Evolutionary conservation across 2,113 vertebrate species (phyloP).

Genomic region (Monarcha castaneiventris): DNA sequence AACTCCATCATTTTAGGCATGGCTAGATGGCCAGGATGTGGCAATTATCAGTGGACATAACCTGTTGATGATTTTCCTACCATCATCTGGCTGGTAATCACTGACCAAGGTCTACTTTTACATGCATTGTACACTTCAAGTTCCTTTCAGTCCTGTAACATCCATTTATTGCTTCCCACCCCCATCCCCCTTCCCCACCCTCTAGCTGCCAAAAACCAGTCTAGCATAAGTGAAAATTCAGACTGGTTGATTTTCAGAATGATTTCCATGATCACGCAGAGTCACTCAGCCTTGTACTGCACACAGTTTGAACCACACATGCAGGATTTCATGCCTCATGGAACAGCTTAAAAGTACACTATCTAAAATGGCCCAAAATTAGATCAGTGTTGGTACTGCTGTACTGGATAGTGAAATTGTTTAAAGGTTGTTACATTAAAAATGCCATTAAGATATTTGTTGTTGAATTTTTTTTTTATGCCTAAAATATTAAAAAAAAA

Average conservation of each 20-base stretch:
- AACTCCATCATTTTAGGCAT: neutral
- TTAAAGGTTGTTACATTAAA: neutral
- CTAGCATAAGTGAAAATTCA: neutral
- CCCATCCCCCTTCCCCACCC: accelerated
- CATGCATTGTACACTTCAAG: neutral
- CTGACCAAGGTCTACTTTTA: neutral
- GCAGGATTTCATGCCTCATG: neutral
- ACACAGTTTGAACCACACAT: neutral
- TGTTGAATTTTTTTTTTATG: neutral
- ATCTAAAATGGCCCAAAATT: neutral
- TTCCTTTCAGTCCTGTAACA: neutral
- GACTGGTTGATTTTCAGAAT: neutral
- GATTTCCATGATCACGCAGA: neutral
- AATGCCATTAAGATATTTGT: neutral
- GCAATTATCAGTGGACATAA: neutral
- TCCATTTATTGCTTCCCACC: neutral
- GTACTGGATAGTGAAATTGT: neutral
- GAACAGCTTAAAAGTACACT: neutral
- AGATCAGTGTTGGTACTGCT: neutral
- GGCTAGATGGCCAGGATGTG: neutral
- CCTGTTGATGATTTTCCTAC: neutral
- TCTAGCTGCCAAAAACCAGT: neutral
- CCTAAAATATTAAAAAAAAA: neutral
- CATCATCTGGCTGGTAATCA: neutral
- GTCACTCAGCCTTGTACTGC: neutral